These are phyloP conservation scores for Phalera bucephala DNA, from an alignment of 2,888 invertebrate species.

Conservation along the genomic window DNA sequence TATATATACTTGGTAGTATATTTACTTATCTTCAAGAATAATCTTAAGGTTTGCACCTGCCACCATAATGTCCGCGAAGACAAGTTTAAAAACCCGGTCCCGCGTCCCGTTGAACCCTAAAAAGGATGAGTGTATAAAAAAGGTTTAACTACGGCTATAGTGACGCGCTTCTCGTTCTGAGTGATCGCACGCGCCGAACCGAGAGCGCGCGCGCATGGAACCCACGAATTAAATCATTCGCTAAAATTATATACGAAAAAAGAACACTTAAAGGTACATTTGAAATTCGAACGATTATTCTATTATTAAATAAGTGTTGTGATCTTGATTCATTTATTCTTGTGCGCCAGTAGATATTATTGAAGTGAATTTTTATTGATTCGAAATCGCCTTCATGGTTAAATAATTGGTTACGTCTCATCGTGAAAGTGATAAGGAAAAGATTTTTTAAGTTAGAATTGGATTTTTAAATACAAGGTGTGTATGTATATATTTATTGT, in stretches of 20 bases:
- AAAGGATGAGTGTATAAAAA: slow-evolving; percentile 56
- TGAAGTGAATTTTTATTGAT: slow-evolving; percentile 24
- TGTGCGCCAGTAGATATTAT: neutral
- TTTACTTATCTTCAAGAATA: no score
- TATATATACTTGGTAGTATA: no score
- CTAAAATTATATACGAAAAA: slow-evolving; percentile 13
- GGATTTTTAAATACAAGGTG: no score
- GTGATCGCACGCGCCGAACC: slow-evolving; percentile 43
- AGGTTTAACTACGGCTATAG: slow-evolving; percentile 31
- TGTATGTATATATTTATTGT: no score
- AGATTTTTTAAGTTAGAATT: slow-evolving; percentile 4
- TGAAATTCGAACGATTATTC: no score
- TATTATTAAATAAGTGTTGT: no score
- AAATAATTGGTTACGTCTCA: slow-evolving; percentile 16
- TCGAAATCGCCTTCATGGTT: slow-evolving; percentile 15
- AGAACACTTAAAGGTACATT: neutral
- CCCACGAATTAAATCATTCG: slow-evolving; percentile 17
- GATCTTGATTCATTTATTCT: neutral
- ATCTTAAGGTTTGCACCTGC: no score
- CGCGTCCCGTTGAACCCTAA: slow-evolving; percentile 48
- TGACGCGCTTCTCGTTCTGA: slow-evolving; percentile 43
- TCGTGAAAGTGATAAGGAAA: slow-evolving; percentile 12
- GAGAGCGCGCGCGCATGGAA: slow-evolving; percentile 27
- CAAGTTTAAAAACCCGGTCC: slow-evolving; percentile 41
- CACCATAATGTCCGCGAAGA: no score